Evolutionary conservation across 2,888 invertebrate species (phyloP).

Genomic region (Trichogramma dendrolimi): DNA sequence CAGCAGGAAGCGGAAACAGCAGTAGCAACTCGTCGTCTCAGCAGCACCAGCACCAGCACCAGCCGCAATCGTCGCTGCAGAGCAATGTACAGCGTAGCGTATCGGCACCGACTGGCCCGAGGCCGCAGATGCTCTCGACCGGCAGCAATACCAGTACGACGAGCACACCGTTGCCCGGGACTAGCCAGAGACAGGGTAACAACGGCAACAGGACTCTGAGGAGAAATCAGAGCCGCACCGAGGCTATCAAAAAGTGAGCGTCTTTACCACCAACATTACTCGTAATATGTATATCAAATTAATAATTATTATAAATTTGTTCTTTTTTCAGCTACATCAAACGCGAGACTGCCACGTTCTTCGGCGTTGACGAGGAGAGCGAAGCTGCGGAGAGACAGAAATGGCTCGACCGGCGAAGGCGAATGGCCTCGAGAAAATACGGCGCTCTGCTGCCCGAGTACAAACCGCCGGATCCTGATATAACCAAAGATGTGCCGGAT

Average conservation of each 20-base stretch:
- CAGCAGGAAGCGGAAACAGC: constrained; percentile 18
- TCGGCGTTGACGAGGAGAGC: constrained; percentile 76
- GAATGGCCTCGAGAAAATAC: constrained; percentile 71
- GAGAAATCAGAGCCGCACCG: constrained; percentile 53
- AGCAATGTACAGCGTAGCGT: constrained; percentile 42
- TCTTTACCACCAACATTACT: not conserved
- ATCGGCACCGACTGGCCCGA: constrained; percentile 47
- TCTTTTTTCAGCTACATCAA: constrained; percentile 61
- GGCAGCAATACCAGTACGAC: not conserved
- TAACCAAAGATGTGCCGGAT: constrained; percentile 54
- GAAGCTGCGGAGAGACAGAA: constrained; percentile 69
- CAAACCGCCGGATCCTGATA: constrained; percentile 61
- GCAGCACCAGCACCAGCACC: constrained; percentile 24
- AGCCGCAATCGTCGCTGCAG: constrained; percentile 5
- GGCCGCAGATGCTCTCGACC: constrained; percentile 44
- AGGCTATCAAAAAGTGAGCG: constrained; percentile 51
- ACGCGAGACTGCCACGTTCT: constrained; percentile 77
- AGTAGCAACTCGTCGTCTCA: constrained; percentile 4
- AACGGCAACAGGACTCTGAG: constrained; percentile 52
- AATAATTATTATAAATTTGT: not conserved
- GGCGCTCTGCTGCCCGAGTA: constrained; percentile 60
- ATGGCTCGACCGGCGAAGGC: constrained; percentile 76
- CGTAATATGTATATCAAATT: not conserved
- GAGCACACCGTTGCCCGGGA: not conserved
- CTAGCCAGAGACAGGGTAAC: constrained; percentile 41